Evolutionary conservation across 2,888 invertebrate genomes (phyloP).

Genomic region (Altica lythri): DNA sequence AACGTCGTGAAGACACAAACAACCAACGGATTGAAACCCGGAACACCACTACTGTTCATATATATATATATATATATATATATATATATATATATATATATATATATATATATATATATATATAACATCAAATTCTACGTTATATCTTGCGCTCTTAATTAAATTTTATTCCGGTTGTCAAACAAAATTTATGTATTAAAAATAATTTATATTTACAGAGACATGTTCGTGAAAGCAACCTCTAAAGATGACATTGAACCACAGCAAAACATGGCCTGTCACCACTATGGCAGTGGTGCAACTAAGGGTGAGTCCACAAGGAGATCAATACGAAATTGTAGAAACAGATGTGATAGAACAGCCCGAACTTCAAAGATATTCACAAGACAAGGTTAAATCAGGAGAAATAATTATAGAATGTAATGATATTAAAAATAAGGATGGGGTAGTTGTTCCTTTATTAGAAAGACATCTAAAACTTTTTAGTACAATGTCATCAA

Average conservation of each 20-base stretch:
- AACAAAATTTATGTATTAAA: too few species aligned
- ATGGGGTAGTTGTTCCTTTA: conserved; percentile 44
- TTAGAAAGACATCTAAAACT: conserved; percentile 49
- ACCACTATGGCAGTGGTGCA: conserved; percentile 56
- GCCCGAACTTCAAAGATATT: too few species aligned
- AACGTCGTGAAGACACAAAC: too few species aligned
- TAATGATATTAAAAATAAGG: conserved; percentile 3
- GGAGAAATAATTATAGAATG: neutral
- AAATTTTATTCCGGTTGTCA: too few species aligned
- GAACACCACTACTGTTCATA: too few species aligned
- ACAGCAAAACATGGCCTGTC: conserved; percentile 59
- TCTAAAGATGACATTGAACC: conserved; percentile 52
- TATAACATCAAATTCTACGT: too few species aligned
- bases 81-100: too few species aligned
- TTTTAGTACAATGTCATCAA: conserved; percentile 48
- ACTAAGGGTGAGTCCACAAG: conserved; percentile 54
- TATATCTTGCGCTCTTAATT: too few species aligned
- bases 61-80: too few species aligned
- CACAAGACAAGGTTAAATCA: neutral
- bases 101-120: too few species aligned
- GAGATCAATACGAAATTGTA: conserved; percentile 53
- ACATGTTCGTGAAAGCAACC: conserved; percentile 21
- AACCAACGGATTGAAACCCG: too few species aligned
- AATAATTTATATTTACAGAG: conserved; percentile 23
- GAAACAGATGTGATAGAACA: too few species aligned